phyloP scores from a whole-genome alignment of 2,113 vertebrate species.

The Irena cyanogastra region DNA sequence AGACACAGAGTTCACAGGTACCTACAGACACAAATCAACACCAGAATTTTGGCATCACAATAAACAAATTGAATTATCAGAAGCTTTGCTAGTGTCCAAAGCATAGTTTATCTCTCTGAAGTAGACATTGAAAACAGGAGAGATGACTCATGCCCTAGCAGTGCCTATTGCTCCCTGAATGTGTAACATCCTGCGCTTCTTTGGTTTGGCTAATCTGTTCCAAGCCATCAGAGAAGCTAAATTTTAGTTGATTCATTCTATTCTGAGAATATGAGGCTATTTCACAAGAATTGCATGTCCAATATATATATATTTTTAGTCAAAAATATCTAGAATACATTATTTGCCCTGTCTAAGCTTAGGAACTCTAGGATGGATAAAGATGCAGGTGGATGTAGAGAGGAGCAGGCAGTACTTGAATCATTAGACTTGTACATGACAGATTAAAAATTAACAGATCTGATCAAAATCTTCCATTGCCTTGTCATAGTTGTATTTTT shows the following conservation, averaged over 20 bases:
- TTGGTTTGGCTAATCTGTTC: neutral
- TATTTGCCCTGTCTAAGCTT: neutral
- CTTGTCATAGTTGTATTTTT: neutral
- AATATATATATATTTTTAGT: neutral
- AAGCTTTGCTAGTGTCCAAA: neutral
- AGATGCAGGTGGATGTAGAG: neutral
- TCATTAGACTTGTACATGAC: neutral
- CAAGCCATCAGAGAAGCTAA: neutral
- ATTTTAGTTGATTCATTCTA: neutral
- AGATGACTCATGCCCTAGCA: slow-evolving; percentile 32
- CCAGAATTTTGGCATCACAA: neutral
- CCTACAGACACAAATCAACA: neutral
- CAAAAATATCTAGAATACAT: neutral
- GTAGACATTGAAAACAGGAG: neutral
- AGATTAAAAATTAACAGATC: neutral
- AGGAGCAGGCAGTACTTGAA: neutral
- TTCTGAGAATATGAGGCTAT: neutral
- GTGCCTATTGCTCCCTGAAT: neutral
- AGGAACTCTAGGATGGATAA: neutral
- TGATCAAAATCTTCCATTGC: neutral
- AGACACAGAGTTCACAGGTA: neutral
- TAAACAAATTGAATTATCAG: neutral
- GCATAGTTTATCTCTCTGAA: neutral
- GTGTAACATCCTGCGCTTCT: neutral
- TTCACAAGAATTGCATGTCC: neutral